Conservation (phyloP, 2,113 vertebrate species). For the Leuciscus idus region DNA sequence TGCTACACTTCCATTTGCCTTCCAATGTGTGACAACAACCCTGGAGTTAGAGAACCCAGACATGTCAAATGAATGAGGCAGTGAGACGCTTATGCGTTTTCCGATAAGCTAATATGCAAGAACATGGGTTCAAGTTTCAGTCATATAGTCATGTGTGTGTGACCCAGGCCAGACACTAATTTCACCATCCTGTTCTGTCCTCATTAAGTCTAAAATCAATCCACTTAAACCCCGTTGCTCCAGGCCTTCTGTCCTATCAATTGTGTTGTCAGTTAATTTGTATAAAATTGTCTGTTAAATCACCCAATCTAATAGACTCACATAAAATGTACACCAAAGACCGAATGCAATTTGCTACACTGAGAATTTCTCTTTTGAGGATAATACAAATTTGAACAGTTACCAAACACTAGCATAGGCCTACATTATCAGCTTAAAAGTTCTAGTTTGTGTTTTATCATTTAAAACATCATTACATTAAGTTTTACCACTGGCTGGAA, state of each 20-base stretch:
- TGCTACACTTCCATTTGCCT: background rate
- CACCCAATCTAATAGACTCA: background rate
- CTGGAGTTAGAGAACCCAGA: background rate
- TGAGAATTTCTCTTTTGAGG: background rate
- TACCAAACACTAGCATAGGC: background rate
- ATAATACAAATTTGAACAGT: background rate
- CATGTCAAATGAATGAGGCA: background rate
- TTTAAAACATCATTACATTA: too few relatives aligned
- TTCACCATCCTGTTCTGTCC: background rate
- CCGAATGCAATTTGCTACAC: background rate
- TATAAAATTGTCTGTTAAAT: slow-evolving; percentile 11
- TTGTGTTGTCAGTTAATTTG: background rate
- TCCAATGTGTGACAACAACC: background rate
- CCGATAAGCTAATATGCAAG: background rate
- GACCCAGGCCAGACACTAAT: slow-evolving; percentile 2
- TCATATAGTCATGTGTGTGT: background rate
- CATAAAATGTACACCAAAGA: background rate
- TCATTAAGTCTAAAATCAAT: slow-evolving; percentile 23
- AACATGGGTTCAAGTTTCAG: background rate
- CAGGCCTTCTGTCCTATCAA: background rate
- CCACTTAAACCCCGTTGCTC: background rate
- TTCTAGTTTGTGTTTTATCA: background rate
- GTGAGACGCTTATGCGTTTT: background rate
- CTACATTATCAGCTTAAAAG: background rate
- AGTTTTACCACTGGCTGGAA: background rate